Conservation (phyloP, 2,797 vertebrate genomes). For the Anolis apletophallus region DNA sequence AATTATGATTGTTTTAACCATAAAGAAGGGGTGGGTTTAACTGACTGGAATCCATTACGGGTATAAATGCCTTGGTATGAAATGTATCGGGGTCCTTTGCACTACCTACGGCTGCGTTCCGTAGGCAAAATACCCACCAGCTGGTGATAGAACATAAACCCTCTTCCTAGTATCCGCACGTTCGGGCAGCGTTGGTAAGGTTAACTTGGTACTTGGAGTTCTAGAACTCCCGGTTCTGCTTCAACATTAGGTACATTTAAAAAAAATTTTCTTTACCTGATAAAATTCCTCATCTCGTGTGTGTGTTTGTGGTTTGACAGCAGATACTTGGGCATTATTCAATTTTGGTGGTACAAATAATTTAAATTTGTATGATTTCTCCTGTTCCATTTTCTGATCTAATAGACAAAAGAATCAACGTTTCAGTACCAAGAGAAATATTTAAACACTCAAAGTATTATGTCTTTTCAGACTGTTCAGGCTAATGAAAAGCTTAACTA, state of each 20-base stretch:
- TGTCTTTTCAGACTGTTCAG: background rate
- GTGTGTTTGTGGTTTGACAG: constrained; percentile 72
- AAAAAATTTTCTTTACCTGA: constrained; percentile 57
- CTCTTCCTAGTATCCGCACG: too few species aligned
- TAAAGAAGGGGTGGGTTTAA: too few species aligned
- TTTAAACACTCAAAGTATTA: background rate
- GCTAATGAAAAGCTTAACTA: background rate
- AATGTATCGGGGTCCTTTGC: too few species aligned
- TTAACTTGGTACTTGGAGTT: too few species aligned
- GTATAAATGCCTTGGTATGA: too few species aligned
- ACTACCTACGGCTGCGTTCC: too few species aligned
- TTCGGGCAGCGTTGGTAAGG: too few species aligned
- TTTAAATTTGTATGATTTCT: constrained; percentile 72
- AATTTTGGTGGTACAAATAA: constrained; percentile 78
- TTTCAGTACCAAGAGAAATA: background rate
- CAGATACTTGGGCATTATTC: constrained; percentile 71
- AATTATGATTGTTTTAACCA: too few species aligned
- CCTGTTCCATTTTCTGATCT: constrained; percentile 74
- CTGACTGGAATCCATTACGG: too few species aligned
- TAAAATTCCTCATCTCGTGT: constrained; percentile 44
- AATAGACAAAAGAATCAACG: background rate
- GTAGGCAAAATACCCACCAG: too few species aligned
- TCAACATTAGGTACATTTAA: background rate
- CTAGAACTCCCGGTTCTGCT: too few species aligned
- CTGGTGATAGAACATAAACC: too few species aligned